Evolutionary conservation across 2,888 invertebrate genomes (phyloP).

Genomic region (Heteromyza rotundicornis): DNA sequence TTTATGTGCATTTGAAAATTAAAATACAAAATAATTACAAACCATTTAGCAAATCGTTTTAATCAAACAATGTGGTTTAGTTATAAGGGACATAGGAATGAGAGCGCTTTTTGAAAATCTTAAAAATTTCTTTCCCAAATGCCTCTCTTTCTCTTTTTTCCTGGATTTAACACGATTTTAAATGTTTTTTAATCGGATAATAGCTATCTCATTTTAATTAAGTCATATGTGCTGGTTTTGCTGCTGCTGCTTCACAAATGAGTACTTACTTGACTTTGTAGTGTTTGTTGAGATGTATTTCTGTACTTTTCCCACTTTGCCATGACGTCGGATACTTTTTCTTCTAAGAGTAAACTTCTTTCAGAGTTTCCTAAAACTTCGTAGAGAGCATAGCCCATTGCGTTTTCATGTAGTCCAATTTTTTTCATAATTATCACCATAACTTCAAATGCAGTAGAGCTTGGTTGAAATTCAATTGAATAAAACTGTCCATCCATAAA

Average conservation of each 20-base stretch:
- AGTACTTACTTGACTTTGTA: conserved; percentile 48
- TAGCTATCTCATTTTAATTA: too few relatives aligned
- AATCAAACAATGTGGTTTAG: too few relatives aligned
- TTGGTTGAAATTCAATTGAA: conserved; percentile 93
- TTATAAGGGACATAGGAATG: too few relatives aligned
- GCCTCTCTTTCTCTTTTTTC: too few relatives aligned
- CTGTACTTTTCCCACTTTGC: conserved; percentile 93
- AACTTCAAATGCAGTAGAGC: conserved; percentile 88
- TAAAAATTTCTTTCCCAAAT: too few relatives aligned
- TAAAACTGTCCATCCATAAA: conserved; percentile 95
- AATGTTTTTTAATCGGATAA: too few relatives aligned
- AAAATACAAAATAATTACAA: too few relatives aligned
- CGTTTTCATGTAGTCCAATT: conserved; percentile 71
- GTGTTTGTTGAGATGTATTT: conserved; percentile 71
- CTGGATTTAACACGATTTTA: too few relatives aligned
- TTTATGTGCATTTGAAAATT: too few relatives aligned
- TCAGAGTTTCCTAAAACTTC: conserved; percentile 89
- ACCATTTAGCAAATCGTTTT: too few relatives aligned
- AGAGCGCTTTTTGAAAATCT: too few relatives aligned
- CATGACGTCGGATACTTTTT: conserved; percentile 92
- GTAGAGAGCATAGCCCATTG: conserved; percentile 84
- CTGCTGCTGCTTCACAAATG: background rate
- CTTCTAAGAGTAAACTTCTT: conserved; percentile 81
- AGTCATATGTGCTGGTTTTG: too few relatives aligned
- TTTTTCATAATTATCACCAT: conserved; percentile 86